Conservation (phyloP, 2,888 invertebrate genomes). For the Marasmarcha lunaedactyla region DNA sequence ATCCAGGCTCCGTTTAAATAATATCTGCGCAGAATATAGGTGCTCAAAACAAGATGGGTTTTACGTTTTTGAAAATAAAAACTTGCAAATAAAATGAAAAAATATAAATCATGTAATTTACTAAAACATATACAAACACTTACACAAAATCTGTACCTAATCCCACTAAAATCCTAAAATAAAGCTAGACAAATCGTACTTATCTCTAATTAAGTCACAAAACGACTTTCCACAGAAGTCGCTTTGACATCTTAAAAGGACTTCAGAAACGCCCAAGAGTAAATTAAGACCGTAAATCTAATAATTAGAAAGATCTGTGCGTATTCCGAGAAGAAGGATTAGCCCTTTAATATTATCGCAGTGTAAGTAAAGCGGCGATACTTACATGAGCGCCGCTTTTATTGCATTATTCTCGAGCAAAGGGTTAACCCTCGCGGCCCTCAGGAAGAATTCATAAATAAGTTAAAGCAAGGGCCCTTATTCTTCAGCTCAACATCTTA, state of each 20-base stretch:
- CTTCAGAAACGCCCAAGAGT: slow-evolving; percentile 3
- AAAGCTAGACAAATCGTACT: too few relatives aligned
- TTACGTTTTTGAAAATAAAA: too few relatives aligned
- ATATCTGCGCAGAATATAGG: too few relatives aligned
- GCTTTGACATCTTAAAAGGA: neutral
- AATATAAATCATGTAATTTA: too few relatives aligned
- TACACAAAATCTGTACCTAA: too few relatives aligned
- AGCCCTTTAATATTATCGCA: slow-evolving; percentile 45
- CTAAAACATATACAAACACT: too few relatives aligned
- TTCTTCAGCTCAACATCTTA: slow-evolving; percentile 54
- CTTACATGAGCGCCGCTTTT: slow-evolving; percentile 68
- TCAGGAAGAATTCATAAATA: slow-evolving; percentile 65
- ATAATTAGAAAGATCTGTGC: slow-evolving; percentile 45
- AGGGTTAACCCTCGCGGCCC: slow-evolving; percentile 42
- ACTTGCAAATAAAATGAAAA: too few relatives aligned
- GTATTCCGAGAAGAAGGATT: slow-evolving; percentile 45
- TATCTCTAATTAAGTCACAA: too few relatives aligned
- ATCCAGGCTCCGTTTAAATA: too few relatives aligned
- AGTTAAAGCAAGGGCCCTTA: slow-evolving; percentile 50
- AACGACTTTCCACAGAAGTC: too few relatives aligned
- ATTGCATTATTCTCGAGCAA: slow-evolving; percentile 58
- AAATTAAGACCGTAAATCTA: slow-evolving; percentile 31
- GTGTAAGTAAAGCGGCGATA: slow-evolving; percentile 57
- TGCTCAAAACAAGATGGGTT: too few relatives aligned
- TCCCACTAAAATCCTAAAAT: too few relatives aligned